These are phyloP conservation scores for Pluvialis apricaria DNA, from an alignment of 2,113 vertebrate genomes.

Conservation along the genomic window DNA sequence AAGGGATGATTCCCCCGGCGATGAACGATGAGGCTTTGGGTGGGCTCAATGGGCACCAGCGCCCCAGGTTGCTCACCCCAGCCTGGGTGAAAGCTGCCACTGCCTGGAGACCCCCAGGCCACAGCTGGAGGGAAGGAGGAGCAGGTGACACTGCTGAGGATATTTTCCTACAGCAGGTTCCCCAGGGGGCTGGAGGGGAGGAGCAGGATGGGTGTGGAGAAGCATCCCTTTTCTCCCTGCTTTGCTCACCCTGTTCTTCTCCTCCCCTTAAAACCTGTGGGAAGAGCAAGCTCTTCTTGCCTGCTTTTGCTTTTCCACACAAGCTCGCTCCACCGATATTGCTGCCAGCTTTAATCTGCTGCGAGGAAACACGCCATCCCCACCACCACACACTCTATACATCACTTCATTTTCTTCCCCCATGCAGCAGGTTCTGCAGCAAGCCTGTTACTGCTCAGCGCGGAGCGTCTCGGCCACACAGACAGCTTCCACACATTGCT, in stretches of 20 bases:
- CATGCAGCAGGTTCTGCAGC: background rate
- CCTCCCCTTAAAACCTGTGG: background rate
- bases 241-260: background rate
- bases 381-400: background rate
- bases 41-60: background rate
- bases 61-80: background rate
- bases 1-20: fast-evolving
- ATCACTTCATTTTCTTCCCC: background rate
- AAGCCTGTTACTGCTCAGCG: background rate
- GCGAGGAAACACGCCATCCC: background rate
- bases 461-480: fast-evolving
- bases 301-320: background rate
- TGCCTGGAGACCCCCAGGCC: background rate
- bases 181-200: background rate
- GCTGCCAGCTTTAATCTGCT: background rate
- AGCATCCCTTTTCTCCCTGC: background rate
- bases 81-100: background rate
- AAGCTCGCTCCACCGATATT: background rate
- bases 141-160: background rate
- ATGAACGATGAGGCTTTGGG: background rate
- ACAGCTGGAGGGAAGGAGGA: background rate
- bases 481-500: fast-evolving
- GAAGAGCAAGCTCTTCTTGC: background rate
- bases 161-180: background rate
- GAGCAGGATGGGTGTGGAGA: background rate